Percentiles rank a stretch among this genome's conserved stretches.
These are phyloP conservation scores for Heliangelus exortis DNA, from an alignment of 2,797 vertebrate species.

Conservation along the genomic window DNA sequence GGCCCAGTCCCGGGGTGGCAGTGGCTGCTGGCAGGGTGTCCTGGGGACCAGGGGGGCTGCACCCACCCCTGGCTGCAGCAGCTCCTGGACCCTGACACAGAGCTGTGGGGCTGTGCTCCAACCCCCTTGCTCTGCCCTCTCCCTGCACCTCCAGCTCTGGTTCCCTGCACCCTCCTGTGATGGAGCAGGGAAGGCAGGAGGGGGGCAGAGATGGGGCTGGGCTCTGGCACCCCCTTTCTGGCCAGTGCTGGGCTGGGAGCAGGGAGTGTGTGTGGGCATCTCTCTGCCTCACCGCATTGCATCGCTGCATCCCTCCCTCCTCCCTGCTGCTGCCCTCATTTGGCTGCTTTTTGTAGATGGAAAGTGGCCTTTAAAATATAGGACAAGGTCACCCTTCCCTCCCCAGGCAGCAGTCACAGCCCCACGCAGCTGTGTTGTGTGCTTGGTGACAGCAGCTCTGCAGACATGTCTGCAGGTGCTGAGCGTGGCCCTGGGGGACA, in stretches of 20 bases:
- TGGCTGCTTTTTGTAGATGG: slow-evolving; percentile 33
- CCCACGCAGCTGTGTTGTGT: not conserved
- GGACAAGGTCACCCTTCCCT: slow-evolving; percentile 59
- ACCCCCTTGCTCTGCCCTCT: not conserved
- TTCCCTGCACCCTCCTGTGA: not conserved
- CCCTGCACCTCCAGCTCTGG: not conserved
- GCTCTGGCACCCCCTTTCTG: not conserved
- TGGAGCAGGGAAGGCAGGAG: not conserved
- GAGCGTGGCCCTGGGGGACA: fast-evolving
- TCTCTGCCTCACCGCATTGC: not conserved
- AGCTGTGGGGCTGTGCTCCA: fast-evolving
- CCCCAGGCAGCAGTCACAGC: not conserved
- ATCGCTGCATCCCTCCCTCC: not conserved
- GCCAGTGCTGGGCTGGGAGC: not conserved
- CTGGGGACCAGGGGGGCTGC: not conserved
- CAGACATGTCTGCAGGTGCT: not conserved
- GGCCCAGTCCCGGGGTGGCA: not conserved
- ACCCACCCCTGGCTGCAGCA: fast-evolving
- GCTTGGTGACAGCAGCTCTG: not conserved
- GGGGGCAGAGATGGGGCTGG: not conserved
- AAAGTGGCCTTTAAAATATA: slow-evolving; percentile 59
- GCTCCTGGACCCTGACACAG: fast-evolving
- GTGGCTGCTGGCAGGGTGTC: not conserved
- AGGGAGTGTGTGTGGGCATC: not conserved
- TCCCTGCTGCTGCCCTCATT: slow-evolving; percentile 55